These are phyloP conservation scores for Hemicordylus capensis DNA, from an alignment of 2,113 vertebrate genomes.

Conservation along the genomic window DNA sequence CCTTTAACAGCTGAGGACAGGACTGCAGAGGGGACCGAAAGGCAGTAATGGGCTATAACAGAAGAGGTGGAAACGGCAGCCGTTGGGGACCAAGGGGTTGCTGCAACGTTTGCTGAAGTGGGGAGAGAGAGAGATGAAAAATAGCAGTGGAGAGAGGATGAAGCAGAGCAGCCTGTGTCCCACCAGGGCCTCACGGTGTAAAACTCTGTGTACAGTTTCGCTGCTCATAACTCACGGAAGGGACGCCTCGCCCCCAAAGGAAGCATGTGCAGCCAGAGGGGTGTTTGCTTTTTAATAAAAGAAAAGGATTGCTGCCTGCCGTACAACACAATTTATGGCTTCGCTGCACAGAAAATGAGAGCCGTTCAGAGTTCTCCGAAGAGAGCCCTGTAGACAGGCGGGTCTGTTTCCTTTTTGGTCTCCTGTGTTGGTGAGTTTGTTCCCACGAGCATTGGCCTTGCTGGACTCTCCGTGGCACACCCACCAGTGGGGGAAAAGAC, in stretches of 20 bases:
- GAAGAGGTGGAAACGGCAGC: neutral
- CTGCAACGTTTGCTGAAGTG: neutral
- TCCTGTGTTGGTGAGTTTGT: fast-evolving
- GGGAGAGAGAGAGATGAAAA: fast-evolving
- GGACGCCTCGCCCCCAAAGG: constrained; percentile 33
- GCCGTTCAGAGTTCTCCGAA: neutral
- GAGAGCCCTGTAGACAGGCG: neutral
- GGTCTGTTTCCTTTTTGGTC: neutral
- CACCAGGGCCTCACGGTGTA: too few relatives aligned
- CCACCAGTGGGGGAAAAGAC: fast-evolving
- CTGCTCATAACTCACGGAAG: constrained; percentile 54
- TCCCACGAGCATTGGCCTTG: fast-evolving
- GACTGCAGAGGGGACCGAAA: neutral
- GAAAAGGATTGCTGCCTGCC: fast-evolving
- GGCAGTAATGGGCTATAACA: neutral
- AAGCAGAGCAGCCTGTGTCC: constrained; percentile 20
- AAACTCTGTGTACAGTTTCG: too few relatives aligned
- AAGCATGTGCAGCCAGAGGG: neutral
- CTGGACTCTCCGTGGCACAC: fast-evolving
- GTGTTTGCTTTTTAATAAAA: neutral
- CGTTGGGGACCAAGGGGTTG: neutral
- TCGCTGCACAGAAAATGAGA: neutral
- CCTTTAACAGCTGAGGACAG: neutral
- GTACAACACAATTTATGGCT: constrained; percentile 22
- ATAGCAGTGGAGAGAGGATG: neutral